Evolutionary conservation across 2,888 invertebrate genomes (phyloP).

Genomic region (Synergus laeviventris): DNA sequence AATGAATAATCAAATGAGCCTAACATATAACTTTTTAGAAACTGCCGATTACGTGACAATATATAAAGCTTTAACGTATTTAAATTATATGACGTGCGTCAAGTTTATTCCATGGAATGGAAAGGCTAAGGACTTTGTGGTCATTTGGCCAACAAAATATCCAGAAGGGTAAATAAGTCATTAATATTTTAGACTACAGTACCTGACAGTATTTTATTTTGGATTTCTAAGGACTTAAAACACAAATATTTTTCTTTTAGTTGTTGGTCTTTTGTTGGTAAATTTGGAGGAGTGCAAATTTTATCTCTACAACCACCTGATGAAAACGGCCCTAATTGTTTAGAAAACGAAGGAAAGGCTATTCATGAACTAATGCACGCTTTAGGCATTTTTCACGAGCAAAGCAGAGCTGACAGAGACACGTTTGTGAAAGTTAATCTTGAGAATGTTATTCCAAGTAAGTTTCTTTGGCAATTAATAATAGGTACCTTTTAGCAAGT

Average conservation of each 20-base stretch:
- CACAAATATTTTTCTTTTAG: slow-evolving; percentile 64
- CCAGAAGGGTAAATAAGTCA: slow-evolving; percentile 76
- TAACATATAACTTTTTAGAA: slow-evolving; percentile 70
- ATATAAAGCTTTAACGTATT: slow-evolving; percentile 79
- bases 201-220: not conserved
- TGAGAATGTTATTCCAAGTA: slow-evolving; percentile 83
- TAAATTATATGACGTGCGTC: slow-evolving; percentile 83
- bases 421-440: slow-evolving; percentile 83
- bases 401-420: slow-evolving; percentile 86
- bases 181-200: not conserved
- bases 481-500: not conserved
- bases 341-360: slow-evolving; percentile 84
- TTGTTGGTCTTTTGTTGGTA: slow-evolving; percentile 88
- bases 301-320: slow-evolving; percentile 83
- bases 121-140: slow-evolving; percentile 80
- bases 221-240: not conserved
- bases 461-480: slow-evolving; percentile 48
- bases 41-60: slow-evolving; percentile 80
- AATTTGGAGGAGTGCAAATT: slow-evolving; percentile 85
- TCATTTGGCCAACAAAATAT: slow-evolving; percentile 83
- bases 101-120: slow-evolving; percentile 83
- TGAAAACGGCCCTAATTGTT: slow-evolving; percentile 80
- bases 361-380: slow-evolving; percentile 89
- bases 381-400: slow-evolving; percentile 89
- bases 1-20: not conserved